Percentiles rank a stretch among this genome's conserved stretches.
Evolutionary conservation across 2,888 invertebrate species (phyloP).

Genomic region (Drosophila cognata): DNA sequence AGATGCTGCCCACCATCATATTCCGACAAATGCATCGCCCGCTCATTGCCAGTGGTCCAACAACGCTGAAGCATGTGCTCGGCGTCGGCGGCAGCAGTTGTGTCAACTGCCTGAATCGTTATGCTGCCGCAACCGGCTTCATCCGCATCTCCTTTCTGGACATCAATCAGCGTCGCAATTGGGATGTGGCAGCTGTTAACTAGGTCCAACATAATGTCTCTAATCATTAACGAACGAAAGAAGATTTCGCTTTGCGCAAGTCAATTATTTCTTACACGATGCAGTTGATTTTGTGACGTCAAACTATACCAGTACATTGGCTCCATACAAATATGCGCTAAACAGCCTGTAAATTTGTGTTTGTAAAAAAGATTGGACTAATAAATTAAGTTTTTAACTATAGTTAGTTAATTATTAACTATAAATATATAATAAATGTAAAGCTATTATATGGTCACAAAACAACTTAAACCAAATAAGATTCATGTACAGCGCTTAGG

Average conservation of each 20-base stretch:
- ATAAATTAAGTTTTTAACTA: neutral
- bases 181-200: too few species aligned
- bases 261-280: neutral
- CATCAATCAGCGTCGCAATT: too few species aligned
- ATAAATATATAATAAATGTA: too few species aligned
- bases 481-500: neutral
- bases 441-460: neutral
- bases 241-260: neutral
- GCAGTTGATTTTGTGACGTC: neutral
- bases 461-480: neutral
- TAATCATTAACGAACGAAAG: neutral
- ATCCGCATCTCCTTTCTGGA: too few species aligned
- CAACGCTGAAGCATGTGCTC: too few species aligned
- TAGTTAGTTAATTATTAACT: neutral
- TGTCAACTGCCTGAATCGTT: too few species aligned
- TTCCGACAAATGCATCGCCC: too few species aligned
- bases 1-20: too few species aligned
- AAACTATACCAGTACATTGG: neutral
- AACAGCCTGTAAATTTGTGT: neutral
- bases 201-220: neutral
- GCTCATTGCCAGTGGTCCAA: too few species aligned
- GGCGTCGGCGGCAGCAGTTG: too few species aligned
- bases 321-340: neutral
- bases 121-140: too few species aligned
- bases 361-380: neutral